Evolutionary conservation across 2,113 vertebrate genomes (phyloP).

Genomic region (Actenoides lindsayi): DNA sequence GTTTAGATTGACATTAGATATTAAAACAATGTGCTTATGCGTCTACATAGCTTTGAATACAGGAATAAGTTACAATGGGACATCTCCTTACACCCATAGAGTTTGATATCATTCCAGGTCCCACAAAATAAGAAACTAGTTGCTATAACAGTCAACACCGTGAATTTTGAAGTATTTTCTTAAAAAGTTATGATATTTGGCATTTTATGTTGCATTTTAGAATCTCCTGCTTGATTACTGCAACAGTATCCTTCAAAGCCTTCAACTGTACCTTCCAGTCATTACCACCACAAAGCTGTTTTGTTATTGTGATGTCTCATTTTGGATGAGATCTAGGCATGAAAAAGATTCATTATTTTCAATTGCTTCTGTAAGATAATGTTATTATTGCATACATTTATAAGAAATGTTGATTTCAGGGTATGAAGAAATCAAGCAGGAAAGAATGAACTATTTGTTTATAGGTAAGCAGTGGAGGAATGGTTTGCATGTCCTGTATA

Average conservation of each 20-base stretch:
- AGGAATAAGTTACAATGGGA: background rate
- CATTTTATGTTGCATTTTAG: background rate
- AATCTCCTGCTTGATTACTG: background rate
- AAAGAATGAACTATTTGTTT: background rate
- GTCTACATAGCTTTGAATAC: background rate
- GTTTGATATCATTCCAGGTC: background rate
- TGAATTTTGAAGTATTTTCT: background rate
- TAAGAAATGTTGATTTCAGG: background rate
- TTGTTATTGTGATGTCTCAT: background rate
- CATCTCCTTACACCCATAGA: background rate
- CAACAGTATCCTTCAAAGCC: background rate
- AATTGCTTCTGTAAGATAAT: background rate
- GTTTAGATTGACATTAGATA: background rate
- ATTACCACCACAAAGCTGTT: background rate
- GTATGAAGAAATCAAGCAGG: background rate
- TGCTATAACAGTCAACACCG: background rate
- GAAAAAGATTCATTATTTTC: background rate
- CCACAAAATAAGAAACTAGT: background rate
- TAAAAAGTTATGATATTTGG: background rate
- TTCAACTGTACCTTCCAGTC: background rate
- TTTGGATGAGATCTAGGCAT: background rate
- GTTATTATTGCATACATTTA: background rate
- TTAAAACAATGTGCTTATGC: background rate
- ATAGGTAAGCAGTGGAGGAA: background rate
- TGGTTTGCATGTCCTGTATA: background rate